Evolutionary conservation across 1,140 invertebrate genomes (phyloP), one percentile per base, ranked within the genome.

Genomic region (Bombus cullumanus): DNA sequence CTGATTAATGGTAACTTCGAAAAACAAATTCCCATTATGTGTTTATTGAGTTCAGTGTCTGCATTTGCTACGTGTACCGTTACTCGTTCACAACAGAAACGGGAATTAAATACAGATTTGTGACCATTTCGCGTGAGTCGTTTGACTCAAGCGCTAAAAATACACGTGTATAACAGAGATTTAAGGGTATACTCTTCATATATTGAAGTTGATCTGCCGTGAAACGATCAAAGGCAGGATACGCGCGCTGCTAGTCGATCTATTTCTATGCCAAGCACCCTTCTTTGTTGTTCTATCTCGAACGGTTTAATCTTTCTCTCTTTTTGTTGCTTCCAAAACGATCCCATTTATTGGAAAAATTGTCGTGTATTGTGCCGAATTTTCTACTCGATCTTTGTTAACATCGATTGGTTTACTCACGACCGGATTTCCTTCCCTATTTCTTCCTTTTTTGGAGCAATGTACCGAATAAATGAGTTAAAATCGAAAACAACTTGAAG

Each of bases 191-290:
- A 66, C 59, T 66, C 28, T 77, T 62, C 15, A 22, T 57, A n/a
- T 59, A 62, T 72, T 37, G 47, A 31, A 72, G 59, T 25, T 82
- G 82, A 87, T 89, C 75, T 83, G 77, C 75, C 83, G 88, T 90
- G 80, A 90, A 89, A 88, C 80, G 87, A 90, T 90, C 89, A 90
- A 90, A 90, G 87, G 62, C 81, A 34, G 37, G 62, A 62, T 86
- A 89, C 83, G 53, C 31, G 69, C 59, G 73, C 62, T 47, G 71
- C 68, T 85, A 66, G n/a, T n/a, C 34, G 81, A 79, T 88, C 87
- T 86, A 86, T 86, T 86, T 86, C 85, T 83, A 88, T 68, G 59
- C 64, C 59, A 59, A 53, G 25, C 47, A 34, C 69, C 39, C 57
- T 43, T 71, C 15, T 53, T 66, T 47, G 71, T 57, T 28, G 6